A percentile compares a stretch with the other conserved stretches of the same genome.
Conservation (phyloP, 1,140 invertebrate genomes). For the Steinernema feltiae region DNA sequence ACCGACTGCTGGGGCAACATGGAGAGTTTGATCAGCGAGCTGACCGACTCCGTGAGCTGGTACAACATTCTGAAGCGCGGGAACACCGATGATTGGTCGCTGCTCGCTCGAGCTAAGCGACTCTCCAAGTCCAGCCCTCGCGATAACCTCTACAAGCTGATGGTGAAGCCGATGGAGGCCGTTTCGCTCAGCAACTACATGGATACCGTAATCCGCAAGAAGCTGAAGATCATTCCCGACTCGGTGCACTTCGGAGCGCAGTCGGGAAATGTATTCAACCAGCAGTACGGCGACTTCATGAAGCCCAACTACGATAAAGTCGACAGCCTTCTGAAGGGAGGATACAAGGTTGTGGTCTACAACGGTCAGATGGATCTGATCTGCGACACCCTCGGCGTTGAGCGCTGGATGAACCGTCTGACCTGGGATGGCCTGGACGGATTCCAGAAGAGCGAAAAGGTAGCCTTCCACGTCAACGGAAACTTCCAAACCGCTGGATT, state of each 20-base stretch:
- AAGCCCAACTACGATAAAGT: constrained; percentile 56
- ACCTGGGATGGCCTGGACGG: constrained; percentile 37
- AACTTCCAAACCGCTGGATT: constrained; percentile 38
- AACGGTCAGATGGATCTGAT: constrained; percentile 59
- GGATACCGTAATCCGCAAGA: constrained; percentile 57
- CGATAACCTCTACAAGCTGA: constrained; percentile 64
- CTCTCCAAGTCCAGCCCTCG: constrained; percentile 57
- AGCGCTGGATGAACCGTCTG: constrained; percentile 58
- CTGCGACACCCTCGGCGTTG: constrained; percentile 60
- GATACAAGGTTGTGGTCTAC: constrained; percentile 59
- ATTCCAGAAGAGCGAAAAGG: constrained; percentile 38
- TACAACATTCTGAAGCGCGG: constrained; percentile 68
- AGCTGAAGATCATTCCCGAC: constrained; percentile 58
- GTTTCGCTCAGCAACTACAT: constrained; percentile 54
- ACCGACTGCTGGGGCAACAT: constrained; percentile 68
- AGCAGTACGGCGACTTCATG: constrained; percentile 59
- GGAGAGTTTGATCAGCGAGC: no score
- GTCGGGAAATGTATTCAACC: constrained; percentile 55
- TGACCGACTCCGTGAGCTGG: constrained; percentile 69
- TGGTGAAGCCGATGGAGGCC: constrained; percentile 21
- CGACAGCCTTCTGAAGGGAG: constrained; percentile 51
- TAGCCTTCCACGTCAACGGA: constrained; percentile 42
- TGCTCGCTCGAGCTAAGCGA: background rate
- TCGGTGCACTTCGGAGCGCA: constrained; percentile 65
- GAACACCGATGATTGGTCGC: background rate